Evolutionary conservation across 1,140 invertebrate genomes (phyloP).

Genomic region (Pseudomyrmex flavicornis): DNA sequence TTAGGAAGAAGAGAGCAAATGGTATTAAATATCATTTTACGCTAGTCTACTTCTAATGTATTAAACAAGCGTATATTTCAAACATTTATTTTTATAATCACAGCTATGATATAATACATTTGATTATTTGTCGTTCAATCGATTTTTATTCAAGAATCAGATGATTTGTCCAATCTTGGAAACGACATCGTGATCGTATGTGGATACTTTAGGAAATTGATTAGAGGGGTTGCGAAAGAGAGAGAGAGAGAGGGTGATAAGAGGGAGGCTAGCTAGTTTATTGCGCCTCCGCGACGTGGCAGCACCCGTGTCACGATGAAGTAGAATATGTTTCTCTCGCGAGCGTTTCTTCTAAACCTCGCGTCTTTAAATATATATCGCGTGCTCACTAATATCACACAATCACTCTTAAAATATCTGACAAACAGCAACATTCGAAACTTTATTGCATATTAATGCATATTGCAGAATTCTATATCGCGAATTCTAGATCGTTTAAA

Average conservation of each 20-base stretch:
- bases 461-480: neutral
- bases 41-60: neutral
- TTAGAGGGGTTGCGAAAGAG: slow-evolving; percentile 67
- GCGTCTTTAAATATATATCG: neutral
- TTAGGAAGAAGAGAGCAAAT: neutral
- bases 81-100: neutral
- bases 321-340: slow-evolving; percentile 63
- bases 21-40: neutral
- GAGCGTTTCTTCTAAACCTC: slow-evolving; percentile 33
- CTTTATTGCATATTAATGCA: neutral
- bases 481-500: neutral
- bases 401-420: neutral
- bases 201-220: slow-evolving; percentile 81
- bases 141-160: neutral
- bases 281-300: slow-evolving; percentile 81
- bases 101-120: neutral
- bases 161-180: slow-evolving; percentile 7
- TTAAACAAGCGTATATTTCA: neutral
- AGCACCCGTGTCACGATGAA: slow-evolving; percentile 80
- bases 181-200: slow-evolving; percentile 71
- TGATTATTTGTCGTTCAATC: neutral
- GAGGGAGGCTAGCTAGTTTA: slow-evolving; percentile 79
- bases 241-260: slow-evolving; percentile 57
- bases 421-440: neutral
- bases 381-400: no score